Evolutionary conservation across 2,113 vertebrate species (phyloP), one percentile per base, ranked within the genome.

Genomic region (Tylochromis polylepis): DNA sequence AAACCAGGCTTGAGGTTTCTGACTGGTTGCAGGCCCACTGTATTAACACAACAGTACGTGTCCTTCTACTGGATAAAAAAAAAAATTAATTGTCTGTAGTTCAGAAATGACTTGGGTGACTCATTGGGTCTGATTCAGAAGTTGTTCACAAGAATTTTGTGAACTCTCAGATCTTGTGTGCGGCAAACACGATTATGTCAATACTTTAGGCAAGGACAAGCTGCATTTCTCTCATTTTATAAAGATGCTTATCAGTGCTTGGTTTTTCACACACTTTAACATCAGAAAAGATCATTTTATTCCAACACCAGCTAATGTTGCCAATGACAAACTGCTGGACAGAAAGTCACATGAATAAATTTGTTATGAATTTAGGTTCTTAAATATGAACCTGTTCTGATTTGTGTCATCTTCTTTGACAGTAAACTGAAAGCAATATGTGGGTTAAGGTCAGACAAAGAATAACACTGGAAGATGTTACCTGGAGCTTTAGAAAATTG

Each of bases 401-500:
- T 1, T 49, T 29, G 11, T 43, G n/a, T 49, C 11, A 15, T 0
- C 41, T 27, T 29, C 22, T 49, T 49, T 49, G 43, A 20, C 4
- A 75, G 4, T 75, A 75, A 75, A 75, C 16, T 75, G 67, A 75
- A 29, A 49, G 67, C 67, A 49, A 20, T 29, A 24, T 49, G 29
- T 18, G 0, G 67, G 38, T 46, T 72, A 46, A 27, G 15, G 3
- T 49, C 24, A 75, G 41, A 75, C 22, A 75, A 49, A 72, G 67
- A 75, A 18, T 4, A 49, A 75, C 22, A 49, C 14, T 72, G 38
- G 8, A 18, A 46, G 41, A 27, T 27, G 5, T 46, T 27, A 72
- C 8, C 1, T 72, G 67, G 8, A 0, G 0, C 3, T 0, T 27
- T 41, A 46, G 67, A 27, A 43, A 16, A 0, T 46, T 24, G 3